A percentile compares a stretch with the other conserved stretches of the same genome.
Evolutionary conservation across 2,113 vertebrate genomes (phyloP).

Genomic region (Balaeniceps rex): DNA sequence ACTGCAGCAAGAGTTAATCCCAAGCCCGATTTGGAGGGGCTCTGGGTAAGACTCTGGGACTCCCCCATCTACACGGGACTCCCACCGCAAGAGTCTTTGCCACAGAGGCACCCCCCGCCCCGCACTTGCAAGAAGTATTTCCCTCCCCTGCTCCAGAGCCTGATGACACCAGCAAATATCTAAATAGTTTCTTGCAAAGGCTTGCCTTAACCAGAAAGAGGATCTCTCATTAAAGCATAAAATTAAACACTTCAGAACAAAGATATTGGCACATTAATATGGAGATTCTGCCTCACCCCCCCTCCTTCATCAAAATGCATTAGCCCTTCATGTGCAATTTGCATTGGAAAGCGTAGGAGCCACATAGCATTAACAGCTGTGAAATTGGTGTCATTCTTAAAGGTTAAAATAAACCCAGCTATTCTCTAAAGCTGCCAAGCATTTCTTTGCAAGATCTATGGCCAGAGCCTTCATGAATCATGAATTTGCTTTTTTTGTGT

Average conservation of each 20-base stretch:
- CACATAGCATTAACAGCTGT: slow-evolving; percentile 60
- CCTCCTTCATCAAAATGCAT: neutral
- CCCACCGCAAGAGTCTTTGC: neutral
- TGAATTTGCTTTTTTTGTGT: neutral
- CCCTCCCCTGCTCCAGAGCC: neutral
- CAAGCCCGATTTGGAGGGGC: neutral
- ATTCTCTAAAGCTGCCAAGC: slow-evolving; percentile 38
- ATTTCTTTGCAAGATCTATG: slow-evolving; percentile 35
- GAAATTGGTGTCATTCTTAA: slow-evolving; percentile 62
- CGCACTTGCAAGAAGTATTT: neutral
- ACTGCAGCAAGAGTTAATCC: neutral
- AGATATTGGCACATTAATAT: slow-evolving; percentile 31
- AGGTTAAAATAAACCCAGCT: slow-evolving; percentile 63
- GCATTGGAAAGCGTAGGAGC: slow-evolving; percentile 44
- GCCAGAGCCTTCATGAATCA: slow-evolving; percentile 17
- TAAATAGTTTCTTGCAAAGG: neutral
- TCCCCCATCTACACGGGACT: neutral
- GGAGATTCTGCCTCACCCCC: slow-evolving; percentile 3
- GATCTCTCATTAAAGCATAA: slow-evolving; percentile 24
- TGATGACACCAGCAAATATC: neutral
- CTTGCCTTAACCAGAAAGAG: slow-evolving; percentile 20
- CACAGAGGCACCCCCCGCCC: neutral
- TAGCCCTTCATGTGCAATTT: slow-evolving; percentile 45
- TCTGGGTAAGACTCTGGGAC: neutral
- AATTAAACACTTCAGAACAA: slow-evolving; percentile 26